These are phyloP conservation scores for Sminthopsis crassicaudata DNA, from an alignment of 2,113 vertebrate genomes.

Conservation along the genomic window DNA sequence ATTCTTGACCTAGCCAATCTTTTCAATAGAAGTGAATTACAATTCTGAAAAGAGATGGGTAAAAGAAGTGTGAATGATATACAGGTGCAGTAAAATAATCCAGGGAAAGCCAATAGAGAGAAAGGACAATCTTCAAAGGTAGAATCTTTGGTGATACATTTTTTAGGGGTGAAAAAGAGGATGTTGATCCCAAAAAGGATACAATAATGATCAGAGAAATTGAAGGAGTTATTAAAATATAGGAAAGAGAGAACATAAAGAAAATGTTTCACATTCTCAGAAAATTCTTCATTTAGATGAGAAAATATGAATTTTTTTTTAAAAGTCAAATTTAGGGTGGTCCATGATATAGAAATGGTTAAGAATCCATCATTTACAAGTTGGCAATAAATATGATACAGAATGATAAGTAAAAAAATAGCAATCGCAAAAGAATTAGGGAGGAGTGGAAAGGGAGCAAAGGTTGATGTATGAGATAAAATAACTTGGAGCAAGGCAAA, in stretches of 20 bases:
- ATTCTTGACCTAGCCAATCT: too few relatives aligned
- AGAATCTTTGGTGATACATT: neutral
- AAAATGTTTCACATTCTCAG: neutral
- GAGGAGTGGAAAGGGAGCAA: neutral
- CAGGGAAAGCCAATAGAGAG: neutral
- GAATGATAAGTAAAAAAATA: neutral
- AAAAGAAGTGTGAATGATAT: neutral
- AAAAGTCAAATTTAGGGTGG: neutral
- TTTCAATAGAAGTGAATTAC: neutral
- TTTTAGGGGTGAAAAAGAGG: neutral
- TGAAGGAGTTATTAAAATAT: neutral
- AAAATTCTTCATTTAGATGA: neutral
- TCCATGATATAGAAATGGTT: neutral
- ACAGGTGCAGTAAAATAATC: accelerated
- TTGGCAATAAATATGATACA: neutral
- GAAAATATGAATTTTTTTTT: too few relatives aligned
- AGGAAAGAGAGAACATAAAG: neutral
- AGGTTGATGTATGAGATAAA: neutral
- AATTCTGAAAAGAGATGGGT: neutral
- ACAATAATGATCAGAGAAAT: neutral
- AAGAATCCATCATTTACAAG: neutral
- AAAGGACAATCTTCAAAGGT: neutral
- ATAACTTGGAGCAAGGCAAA: neutral
- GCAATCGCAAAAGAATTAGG: neutral
- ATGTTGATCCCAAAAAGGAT: neutral